Evolutionary conservation across 1,140 invertebrate genomes (phyloP), one percentile per base, ranked within the genome.

Genomic region (Ylistrum balloti): DNA sequence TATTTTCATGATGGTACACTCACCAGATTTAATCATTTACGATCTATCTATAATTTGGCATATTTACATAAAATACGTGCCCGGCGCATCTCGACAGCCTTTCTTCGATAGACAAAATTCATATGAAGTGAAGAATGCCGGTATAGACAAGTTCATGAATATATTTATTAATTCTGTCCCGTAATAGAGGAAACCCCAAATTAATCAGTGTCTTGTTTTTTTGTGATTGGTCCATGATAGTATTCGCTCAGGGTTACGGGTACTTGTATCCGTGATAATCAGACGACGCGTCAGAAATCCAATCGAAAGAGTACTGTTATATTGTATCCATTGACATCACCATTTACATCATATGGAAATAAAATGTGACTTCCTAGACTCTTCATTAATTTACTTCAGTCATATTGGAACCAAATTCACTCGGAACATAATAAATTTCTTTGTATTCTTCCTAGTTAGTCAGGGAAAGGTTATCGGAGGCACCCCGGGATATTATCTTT

Each of bases 331-430:
- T n/a, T 1, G 56, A n/a, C 56, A 74, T 74, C 17, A 28, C 17
- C 56, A 74, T 74, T 74, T n/a, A 74, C 56, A 28, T 74, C n/a
- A 74, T 74, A 74, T 74, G 56, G 56, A 74, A 74, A n/a, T 74
- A 74, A 28, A 48, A 74, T n/a, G 56, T 74, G 22, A 5, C 0
- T 74, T 74, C 0, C 22, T n/a, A 74, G 56, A n/a, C 15, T 28
- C 15, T 28, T 74, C 56, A 0, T 74, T 74, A 28, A 74, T 74
- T n/a, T 28, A 74, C 22, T 74, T 74, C 28, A 28, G 56, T 74
- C 28, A 74, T n/a, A 74, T 28, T 74, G n/a, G 56, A 28, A 11
- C 56, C 56, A 74, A n/a, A 74, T 28, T 74, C 56, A 74, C 28
- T 22, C 56, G 2, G 56, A 74, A 74, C 56, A 74, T 74, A 74